Conservation (phyloP, 2,888 invertebrate species). For the Brachycybe producta region DNA sequence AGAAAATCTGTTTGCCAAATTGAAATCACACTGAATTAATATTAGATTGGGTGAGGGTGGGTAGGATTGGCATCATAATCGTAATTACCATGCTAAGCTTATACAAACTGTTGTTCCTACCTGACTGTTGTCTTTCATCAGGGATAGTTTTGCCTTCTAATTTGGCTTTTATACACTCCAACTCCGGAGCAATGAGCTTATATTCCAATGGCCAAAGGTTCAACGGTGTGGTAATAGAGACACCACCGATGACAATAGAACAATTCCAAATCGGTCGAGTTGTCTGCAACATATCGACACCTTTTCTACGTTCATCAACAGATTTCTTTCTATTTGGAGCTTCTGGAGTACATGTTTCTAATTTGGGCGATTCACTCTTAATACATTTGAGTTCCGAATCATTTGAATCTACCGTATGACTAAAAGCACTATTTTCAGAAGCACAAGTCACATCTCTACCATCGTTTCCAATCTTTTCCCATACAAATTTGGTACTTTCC, state of each 20-base stretch:
- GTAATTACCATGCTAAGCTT: too few species aligned
- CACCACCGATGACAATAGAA: constrained; percentile 13
- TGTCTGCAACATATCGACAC: neutral
- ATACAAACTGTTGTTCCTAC: constrained; percentile 13
- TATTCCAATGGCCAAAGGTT: constrained; percentile 19
- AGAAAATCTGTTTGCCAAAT: too few species aligned
- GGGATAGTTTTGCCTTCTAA: constrained; percentile 12
- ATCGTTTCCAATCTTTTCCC: constrained; percentile 10
- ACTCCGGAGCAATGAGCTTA: constrained; percentile 18
- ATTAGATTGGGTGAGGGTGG: too few species aligned
- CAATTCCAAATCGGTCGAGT: neutral
- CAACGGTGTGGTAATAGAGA: constrained; percentile 12
- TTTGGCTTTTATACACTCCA: constrained; percentile 14
- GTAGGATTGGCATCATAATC: too few species aligned
- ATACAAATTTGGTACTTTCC: constrained; percentile 13
- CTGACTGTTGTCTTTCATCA: constrained; percentile 9
- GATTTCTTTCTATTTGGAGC: neutral
- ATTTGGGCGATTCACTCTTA: too few species aligned
- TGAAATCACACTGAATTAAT: too few species aligned
- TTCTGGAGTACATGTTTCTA: neutral
- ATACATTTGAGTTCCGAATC: too few species aligned
- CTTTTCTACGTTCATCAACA: neutral
- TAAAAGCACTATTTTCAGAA: too few species aligned
- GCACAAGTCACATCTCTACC: neutral
- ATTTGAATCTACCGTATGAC: too few species aligned